Conservation (phyloP, 2,888 invertebrate species). For the Zele albiditarsus region DNA sequence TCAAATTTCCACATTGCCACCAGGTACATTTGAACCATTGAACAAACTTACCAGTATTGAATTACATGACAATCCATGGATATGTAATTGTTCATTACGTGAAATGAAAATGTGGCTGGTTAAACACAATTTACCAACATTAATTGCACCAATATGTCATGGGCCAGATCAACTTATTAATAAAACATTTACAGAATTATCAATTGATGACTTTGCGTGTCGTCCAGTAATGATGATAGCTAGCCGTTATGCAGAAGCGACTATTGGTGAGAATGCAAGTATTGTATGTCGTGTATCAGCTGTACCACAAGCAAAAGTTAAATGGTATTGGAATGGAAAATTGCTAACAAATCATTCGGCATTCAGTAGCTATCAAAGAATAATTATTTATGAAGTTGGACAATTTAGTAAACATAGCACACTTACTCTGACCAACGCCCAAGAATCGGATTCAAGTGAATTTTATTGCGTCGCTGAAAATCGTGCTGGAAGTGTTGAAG, state of each 20-base stretch:
- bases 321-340: slow-evolving; percentile 91
- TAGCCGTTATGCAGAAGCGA: slow-evolving; percentile 84
- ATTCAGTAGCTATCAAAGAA: slow-evolving; percentile 85
- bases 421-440: slow-evolving; percentile 86
- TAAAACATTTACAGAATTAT: slow-evolving; percentile 83
- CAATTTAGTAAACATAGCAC: slow-evolving; percentile 84
- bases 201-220: slow-evolving; percentile 89
- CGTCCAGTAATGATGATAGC: slow-evolving; percentile 86
- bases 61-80: slow-evolving; percentile 91
- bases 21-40: slow-evolving; percentile 83
- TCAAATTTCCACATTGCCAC: slow-evolving; percentile 82
- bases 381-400: slow-evolving; percentile 85
- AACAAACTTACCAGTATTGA: slow-evolving; percentile 86
- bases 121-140: slow-evolving; percentile 83
- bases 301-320: slow-evolving; percentile 85
- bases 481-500: slow-evolving; percentile 89
- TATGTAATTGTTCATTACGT: slow-evolving; percentile 88
- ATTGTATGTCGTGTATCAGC: slow-evolving; percentile 87
- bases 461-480: slow-evolving; percentile 94
- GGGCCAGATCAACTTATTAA: slow-evolving; percentile 82
- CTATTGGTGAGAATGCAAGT: slow-evolving; percentile 89
- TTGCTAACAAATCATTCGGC: slow-evolving; percentile 84
- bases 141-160: slow-evolving; percentile 86
- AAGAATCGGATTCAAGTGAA: slow-evolving; percentile 87
- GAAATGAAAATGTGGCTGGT: slow-evolving; percentile 88